Evolutionary conservation across 2,797 vertebrate species (phyloP).

Genomic region (Diceros bicornis): DNA sequence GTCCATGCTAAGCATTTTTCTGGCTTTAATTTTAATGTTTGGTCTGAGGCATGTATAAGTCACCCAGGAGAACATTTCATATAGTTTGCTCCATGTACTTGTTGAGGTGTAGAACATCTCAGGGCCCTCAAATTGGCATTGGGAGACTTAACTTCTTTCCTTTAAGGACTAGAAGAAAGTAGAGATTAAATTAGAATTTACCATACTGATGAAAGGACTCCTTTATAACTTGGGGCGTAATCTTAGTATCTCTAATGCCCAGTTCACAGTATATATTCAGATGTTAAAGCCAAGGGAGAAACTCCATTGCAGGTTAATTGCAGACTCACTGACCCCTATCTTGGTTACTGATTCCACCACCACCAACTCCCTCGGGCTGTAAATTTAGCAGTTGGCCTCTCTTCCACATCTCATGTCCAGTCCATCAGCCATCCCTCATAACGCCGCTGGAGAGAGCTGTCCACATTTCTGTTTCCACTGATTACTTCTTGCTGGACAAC

Average conservation of each 20-base stretch:
- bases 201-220: not conserved
- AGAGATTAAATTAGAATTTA: not conserved
- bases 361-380: rapidly evolving
- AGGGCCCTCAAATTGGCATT: constrained; percentile 89
- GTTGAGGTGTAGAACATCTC: not conserved
- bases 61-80: not conserved
- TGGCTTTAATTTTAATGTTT: not conserved
- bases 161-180: constrained; percentile 89
- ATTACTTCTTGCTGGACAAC: not conserved
- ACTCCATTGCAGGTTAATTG: rapidly evolving
- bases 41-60: not conserved
- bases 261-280: not conserved
- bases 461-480: not conserved
- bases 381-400: not conserved
- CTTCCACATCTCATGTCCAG: rapidly evolving
- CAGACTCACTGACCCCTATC: not conserved
- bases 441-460: not conserved
- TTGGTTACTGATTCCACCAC: not conserved
- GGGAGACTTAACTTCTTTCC: constrained; percentile 92
- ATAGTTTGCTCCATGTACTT: not conserved
- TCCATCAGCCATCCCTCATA: too few relatives aligned
- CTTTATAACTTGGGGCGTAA: not conserved
- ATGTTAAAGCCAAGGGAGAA: not conserved
- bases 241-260: not conserved
- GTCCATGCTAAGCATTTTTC: not conserved